Conservation (phyloP, 2,888 invertebrate species). For the Anagyrus pseudococci region DNA sequence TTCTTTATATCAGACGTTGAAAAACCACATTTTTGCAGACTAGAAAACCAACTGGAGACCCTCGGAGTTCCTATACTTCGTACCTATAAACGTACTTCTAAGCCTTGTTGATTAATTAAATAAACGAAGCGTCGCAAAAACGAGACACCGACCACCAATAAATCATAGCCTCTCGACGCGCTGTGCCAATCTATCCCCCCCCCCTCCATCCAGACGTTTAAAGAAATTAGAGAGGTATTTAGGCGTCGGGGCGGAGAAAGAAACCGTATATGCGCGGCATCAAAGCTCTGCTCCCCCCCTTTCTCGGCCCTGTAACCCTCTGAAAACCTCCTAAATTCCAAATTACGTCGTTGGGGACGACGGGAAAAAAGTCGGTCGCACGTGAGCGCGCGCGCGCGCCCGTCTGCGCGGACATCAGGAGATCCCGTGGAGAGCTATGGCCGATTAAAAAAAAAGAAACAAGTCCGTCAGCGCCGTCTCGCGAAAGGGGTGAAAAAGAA, state of each 20-base stretch:
- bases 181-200: no score
- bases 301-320: not conserved
- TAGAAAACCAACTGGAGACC: no score
- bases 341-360: constrained; percentile 52
- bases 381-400: constrained; percentile 13
- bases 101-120: not conserved
- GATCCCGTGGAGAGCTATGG: constrained; percentile 6
- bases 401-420: constrained; percentile 9
- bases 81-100: no score
- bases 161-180: not conserved
- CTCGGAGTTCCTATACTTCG: no score
- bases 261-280: not conserved
- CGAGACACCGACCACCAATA: not conserved
- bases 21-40: not conserved
- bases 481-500: constrained; percentile 33
- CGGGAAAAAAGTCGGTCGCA: constrained; percentile 50
- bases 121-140: not conserved
- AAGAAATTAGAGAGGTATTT: constrained; percentile 14
- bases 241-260: not conserved
- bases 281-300: not conserved
- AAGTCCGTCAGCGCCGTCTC: no score
- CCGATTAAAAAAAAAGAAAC: no score
- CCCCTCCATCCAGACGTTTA: no score
- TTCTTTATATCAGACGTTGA: no score
- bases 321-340: constrained; percentile 59